phyloP scores from a whole-genome alignment of 2,888 invertebrate genomes.

The Bombylius discolor region DNA sequence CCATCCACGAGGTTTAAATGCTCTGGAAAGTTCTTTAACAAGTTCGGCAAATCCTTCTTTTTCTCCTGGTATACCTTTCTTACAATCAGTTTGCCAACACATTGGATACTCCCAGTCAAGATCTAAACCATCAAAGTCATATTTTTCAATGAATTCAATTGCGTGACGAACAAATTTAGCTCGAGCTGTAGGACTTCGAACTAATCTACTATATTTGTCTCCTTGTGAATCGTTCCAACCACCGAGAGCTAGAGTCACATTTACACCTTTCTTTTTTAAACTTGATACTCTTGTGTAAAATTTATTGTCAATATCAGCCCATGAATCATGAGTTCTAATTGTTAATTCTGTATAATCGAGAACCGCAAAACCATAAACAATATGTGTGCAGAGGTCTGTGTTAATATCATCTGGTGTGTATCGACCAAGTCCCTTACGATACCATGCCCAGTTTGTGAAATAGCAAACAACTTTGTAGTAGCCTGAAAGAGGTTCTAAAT shows the following conservation, averaged over 20 bases:
- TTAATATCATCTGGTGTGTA: constrained; percentile 79
- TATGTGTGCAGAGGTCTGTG: constrained; percentile 77
- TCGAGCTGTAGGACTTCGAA: constrained; percentile 60
- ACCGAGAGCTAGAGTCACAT: constrained; percentile 79
- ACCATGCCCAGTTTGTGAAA: constrained; percentile 93
- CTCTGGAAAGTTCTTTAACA: constrained; percentile 56
- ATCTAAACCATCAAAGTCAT: constrained; percentile 86
- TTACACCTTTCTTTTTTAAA: constrained; percentile 64
- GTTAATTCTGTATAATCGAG: constrained; percentile 66
- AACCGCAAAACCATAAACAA: constrained; percentile 90
- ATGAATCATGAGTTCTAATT: constrained; percentile 73
- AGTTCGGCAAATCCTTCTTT: constrained; percentile 65
- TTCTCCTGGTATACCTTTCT: constrained; percentile 70
- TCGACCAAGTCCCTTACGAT: constrained; percentile 65
- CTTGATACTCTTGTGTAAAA: constrained; percentile 75
- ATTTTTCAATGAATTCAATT: constrained; percentile 61
- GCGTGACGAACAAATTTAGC: constrained; percentile 61
- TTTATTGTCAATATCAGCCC: constrained; percentile 79
- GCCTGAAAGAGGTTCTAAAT: constrained; percentile 43
- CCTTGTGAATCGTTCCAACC: constrained; percentile 92
- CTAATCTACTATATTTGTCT: constrained; percentile 76
- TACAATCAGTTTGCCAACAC: constrained; percentile 62
- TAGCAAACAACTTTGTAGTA: constrained; percentile 76
- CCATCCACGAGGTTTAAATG: constrained; percentile 51
- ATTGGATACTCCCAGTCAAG: constrained; percentile 88